phyloP scores from a whole-genome alignment of 2,888 invertebrate species.

The Lasioglossum vierecki region DNA sequence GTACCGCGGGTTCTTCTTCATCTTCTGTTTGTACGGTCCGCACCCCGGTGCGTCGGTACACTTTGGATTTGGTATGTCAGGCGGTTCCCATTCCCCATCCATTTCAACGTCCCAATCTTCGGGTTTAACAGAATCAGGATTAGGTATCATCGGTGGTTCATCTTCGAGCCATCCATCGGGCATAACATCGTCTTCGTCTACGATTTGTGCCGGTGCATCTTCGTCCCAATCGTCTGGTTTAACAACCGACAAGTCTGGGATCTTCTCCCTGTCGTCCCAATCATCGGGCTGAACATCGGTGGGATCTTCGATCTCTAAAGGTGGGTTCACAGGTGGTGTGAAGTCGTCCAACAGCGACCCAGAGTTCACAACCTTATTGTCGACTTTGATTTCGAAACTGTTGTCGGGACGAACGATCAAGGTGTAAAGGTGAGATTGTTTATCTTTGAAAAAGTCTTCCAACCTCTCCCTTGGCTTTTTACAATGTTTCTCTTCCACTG shows the following conservation, averaged over 20 bases:
- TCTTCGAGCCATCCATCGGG: conserved; percentile 97
- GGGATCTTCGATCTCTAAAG: conserved; percentile 96
- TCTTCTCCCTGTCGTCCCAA: conserved; percentile 98
- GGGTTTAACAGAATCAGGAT: conserved; percentile 94
- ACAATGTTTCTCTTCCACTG: conserved; percentile 97
- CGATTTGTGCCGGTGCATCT: conserved; percentile 94
- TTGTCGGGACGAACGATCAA: conserved; percentile 92
- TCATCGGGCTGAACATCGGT: conserved; percentile 93
- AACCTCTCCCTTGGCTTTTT: conserved; percentile 94
- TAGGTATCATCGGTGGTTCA: conserved; percentile 93
- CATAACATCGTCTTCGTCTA: conserved; percentile 92
- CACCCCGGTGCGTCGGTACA: conserved; percentile 93
- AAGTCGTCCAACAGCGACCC: conserved; percentile 96
- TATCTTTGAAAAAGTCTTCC: conserved; percentile 95
- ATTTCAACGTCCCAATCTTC: conserved; percentile 99
- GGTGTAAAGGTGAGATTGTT: conserved; percentile 95
- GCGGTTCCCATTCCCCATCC: conserved; percentile 99
- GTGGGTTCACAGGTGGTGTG: conserved; percentile 97
- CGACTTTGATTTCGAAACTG: conserved; percentile 91
- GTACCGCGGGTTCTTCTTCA: conserved; percentile 94
- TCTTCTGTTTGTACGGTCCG: conserved; percentile 94
- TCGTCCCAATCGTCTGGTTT: conserved; percentile 99
- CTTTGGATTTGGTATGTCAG: conserved; percentile 94
- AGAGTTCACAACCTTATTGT: conserved; percentile 92
- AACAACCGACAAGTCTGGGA: conserved; percentile 93